phyloP scores from a whole-genome alignment of 1,140 invertebrate species.

The Venustaconcha ellipsiformis region DNA sequence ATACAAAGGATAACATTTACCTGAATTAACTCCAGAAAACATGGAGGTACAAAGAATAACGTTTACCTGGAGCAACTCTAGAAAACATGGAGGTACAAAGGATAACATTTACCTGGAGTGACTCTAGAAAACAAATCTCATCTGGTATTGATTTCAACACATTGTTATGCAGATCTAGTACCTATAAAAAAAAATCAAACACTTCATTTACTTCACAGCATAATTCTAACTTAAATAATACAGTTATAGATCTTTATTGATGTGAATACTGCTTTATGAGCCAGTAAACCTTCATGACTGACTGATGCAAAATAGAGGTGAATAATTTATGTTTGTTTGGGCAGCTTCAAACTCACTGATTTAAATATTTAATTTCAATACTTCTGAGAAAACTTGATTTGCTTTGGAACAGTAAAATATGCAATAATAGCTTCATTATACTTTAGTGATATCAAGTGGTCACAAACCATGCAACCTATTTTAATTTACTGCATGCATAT shows the following conservation, averaged over 20 bases:
- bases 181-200: constrained; percentile 56
- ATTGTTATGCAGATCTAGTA: constrained; percentile 81
- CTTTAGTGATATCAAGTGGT: not conserved
- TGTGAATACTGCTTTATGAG: not conserved
- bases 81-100: constrained; percentile 56
- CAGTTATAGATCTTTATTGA: too few species aligned
- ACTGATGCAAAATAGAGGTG: not conserved
- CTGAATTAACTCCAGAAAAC: not conserved
- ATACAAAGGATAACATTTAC: too few species aligned
- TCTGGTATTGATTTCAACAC: constrained; percentile 78
- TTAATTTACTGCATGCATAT: not conserved
- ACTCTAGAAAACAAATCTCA: constrained; percentile 74
- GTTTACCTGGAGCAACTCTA: constrained; percentile 59
- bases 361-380: too few species aligned
- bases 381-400: too few species aligned
- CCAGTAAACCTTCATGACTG: not conserved
- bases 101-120: constrained; percentile 15
- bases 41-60: not conserved
- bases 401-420: too few species aligned
- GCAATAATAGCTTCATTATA: too few species aligned
- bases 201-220: constrained; percentile 2
- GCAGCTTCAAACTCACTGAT: too few species aligned
- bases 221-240: not conserved
- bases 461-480: constrained; percentile 7
- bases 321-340: constrained; percentile 1